Base-by-base conservation (phyloP, 92 coral and sea anemone genomes). In the Epizoanthus fatuus region DNA sequence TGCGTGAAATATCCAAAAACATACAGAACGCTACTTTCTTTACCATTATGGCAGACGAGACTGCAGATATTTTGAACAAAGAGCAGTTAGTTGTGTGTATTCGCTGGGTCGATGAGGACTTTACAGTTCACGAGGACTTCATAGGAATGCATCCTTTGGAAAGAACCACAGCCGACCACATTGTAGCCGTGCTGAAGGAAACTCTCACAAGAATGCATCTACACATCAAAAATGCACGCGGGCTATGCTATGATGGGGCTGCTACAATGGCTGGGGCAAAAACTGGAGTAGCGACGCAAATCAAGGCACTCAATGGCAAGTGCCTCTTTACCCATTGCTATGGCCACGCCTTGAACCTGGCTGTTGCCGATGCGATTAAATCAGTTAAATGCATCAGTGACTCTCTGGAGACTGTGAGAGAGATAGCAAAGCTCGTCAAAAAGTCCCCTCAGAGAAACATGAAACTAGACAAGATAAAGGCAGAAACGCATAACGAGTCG, bases 11-110 rank as follows among this genome's bases (percentile, higher is more conserved):
- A 83, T 77, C 87, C 54, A 42, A 77, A 52, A 76, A 89, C 72
- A 89, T 89, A 64, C 86, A 76, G 78, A 83, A 57, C 65, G 83
- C 93, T 37, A 71, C 40, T 17, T 85, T 90, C 72, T 90, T 69
- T 69, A 71, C 88, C 42, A 80, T 86, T 70, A 90, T 90, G 88
- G 90, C 93, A 20, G 90, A 90, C 86, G 93, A 90, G 68, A 90
- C 93, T 62, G 90, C 93, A 51, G 90, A 90, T 58, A 83, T 90
- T 55, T 85, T 90, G 7, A 85, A 80, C 87, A 90, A 72, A 57
- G 87, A 90, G 77, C 93, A 90, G 69, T 70, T 90, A 64, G 93
- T 90, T 64, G 66, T 90, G 54, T 90, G 93, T 71, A 73, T 90
- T 74, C 80, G 93, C 67, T 86, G 81, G 90, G 90, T 86, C 19